phyloP scores from a whole-genome alignment of 2,888 invertebrate genomes.

The Trilocha varians region DNA sequence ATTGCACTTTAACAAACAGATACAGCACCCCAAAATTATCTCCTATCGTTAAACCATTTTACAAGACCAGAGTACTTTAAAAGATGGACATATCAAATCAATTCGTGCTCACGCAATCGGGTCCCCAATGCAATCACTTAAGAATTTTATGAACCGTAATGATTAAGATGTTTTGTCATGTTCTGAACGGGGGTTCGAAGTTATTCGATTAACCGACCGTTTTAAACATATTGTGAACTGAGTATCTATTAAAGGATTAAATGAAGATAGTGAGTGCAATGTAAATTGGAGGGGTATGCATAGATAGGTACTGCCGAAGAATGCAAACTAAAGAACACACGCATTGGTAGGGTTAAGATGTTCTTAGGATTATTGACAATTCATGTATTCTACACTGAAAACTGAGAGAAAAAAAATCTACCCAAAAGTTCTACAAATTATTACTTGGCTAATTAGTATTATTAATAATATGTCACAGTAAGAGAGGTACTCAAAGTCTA shows the following conservation, averaged over 20 bases:
- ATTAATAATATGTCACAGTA: too few species aligned
- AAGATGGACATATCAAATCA: slow-evolving; percentile 64
- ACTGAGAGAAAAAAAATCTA: too few species aligned
- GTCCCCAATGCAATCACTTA: slow-evolving; percentile 68
- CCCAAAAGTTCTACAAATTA: too few species aligned
- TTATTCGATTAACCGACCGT: slow-evolving; percentile 29
- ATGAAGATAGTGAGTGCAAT: slow-evolving; percentile 5
- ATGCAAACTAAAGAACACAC: too few species aligned
- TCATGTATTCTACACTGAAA: too few species aligned
- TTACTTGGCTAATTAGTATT: too few species aligned
- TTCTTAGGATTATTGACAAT: too few species aligned
- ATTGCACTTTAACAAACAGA: slow-evolving; percentile 10
- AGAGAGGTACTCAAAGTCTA: too few species aligned
- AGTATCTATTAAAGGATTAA: slow-evolving; percentile 65
- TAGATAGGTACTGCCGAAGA: too few species aligned
- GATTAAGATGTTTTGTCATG: slow-evolving; percentile 69
- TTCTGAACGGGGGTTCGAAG: slow-evolving; percentile 37
- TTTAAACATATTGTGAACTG: slow-evolving; percentile 64
- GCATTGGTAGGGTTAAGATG: too few species aligned
- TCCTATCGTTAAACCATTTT: slow-evolving; percentile 24
- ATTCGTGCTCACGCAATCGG: slow-evolving; percentile 56
- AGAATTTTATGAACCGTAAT: slow-evolving; percentile 70
- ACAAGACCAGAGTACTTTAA: slow-evolving; percentile 42
- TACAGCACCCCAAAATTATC: slow-evolving; percentile 26
- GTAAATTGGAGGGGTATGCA: background rate